Conservation (phyloP, 2,797 vertebrate species). For the Notamacropus eugenii region DNA sequence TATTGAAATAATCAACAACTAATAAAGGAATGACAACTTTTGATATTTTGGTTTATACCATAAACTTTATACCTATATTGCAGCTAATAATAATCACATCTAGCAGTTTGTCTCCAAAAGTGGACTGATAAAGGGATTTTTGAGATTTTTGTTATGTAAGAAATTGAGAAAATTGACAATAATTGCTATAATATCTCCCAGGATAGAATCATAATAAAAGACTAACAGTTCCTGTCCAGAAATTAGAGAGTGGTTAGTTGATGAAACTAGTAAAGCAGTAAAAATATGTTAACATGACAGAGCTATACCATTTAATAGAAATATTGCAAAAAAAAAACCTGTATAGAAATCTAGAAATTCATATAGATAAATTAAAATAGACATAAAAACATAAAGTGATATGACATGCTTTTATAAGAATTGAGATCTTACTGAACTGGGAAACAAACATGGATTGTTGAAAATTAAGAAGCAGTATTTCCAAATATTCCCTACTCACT, state of each 20-base stretch:
- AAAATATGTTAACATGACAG: background rate
- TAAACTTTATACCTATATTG: background rate
- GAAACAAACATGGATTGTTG: background rate
- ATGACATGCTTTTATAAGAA: background rate
- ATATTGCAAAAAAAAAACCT: background rate
- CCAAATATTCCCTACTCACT: background rate
- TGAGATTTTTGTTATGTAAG: background rate
- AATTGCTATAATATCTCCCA: background rate
- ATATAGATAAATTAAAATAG: background rate
- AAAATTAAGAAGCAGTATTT: background rate
- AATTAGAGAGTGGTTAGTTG: background rate
- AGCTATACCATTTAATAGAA: background rate
- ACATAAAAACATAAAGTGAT: background rate
- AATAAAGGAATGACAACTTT: background rate
- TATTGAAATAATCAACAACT: background rate
- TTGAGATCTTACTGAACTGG: background rate
- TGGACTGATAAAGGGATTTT: background rate
- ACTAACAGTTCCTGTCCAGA: background rate
- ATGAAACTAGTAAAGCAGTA: background rate
- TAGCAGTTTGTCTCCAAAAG: background rate
- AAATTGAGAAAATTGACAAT: background rate
- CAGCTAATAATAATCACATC: background rate
- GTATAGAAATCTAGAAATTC: background rate
- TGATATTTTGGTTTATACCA: background rate
- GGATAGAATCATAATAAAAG: background rate